Evolutionary conservation across 2,888 invertebrate species (phyloP).

Genomic region (Agrenia bidenticulata): DNA sequence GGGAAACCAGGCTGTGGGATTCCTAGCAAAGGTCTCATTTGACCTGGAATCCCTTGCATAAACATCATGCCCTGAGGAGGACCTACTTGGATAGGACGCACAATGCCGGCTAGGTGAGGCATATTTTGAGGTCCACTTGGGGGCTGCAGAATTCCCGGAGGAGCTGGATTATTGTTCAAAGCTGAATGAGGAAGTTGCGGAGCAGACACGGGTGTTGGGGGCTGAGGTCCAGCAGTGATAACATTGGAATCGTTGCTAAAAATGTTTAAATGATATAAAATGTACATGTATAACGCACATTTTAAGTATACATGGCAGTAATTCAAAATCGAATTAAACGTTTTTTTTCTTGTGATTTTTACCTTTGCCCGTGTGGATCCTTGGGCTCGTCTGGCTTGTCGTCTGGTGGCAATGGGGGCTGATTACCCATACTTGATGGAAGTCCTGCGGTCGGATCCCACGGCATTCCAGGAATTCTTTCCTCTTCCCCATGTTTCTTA

Average conservation of each 20-base stretch:
- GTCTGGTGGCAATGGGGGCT: slow-evolving; percentile 54
- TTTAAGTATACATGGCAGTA: no score
- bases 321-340: no score
- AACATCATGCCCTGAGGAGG: slow-evolving; percentile 64
- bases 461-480: slow-evolving; percentile 52
- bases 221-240: slow-evolving; percentile 19
- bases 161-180: slow-evolving; percentile 52
- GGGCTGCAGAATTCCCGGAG: slow-evolving; percentile 54
- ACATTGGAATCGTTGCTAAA: slow-evolving; percentile 8
- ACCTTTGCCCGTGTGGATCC: slow-evolving; percentile 46
- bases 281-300: no score
- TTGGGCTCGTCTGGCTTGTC: slow-evolving; percentile 58
- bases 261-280: not conserved
- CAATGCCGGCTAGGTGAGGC: slow-evolving; percentile 56
- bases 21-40: slow-evolving; percentile 45
- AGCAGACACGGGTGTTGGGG: slow-evolving; percentile 46
- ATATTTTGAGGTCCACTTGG: slow-evolving; percentile 50
- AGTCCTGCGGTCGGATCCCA: slow-evolving; percentile 46
- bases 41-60: slow-evolving; percentile 63
- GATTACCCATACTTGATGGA: slow-evolving; percentile 54
- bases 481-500: slow-evolving; percentile 91
- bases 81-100: slow-evolving; percentile 55
- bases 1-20: slow-evolving; percentile 44
- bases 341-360: slow-evolving; percentile 19
- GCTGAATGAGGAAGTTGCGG: slow-evolving; percentile 52